phyloP scores from a whole-genome alignment of 2,113 vertebrate genomes.

The Ia io region DNA sequence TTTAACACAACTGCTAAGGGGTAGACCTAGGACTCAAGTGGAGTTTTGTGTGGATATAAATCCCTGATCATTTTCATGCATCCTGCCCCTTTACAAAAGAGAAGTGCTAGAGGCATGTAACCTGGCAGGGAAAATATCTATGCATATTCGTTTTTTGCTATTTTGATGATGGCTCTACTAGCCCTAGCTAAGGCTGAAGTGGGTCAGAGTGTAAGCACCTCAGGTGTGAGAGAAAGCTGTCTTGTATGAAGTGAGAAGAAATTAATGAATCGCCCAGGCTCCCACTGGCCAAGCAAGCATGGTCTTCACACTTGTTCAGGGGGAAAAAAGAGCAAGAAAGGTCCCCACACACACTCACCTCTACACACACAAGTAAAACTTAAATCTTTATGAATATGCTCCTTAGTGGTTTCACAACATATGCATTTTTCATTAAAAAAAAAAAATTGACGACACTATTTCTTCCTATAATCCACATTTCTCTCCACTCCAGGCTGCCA shows the following conservation, averaged over 20 bases:
- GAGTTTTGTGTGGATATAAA: background rate
- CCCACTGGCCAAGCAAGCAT: conserved; percentile 63
- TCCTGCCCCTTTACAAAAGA: background rate
- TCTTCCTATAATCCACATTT: conserved; percentile 33
- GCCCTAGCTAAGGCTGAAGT: background rate
- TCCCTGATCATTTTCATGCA: background rate
- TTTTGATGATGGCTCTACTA: background rate
- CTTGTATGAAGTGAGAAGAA: conserved; percentile 60
- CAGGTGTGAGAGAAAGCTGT: conserved; percentile 45
- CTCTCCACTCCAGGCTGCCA: conserved; percentile 47
- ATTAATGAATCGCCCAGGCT: conserved; percentile 73
- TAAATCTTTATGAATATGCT: background rate
- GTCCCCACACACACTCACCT: background rate
- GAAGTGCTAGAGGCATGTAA: background rate
- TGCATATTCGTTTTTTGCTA: background rate
- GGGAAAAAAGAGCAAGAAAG: conserved; percentile 23
- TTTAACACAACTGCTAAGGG: background rate
- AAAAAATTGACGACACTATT: conserved; percentile 41
- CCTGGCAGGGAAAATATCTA: background rate
- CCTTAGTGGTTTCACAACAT: background rate
- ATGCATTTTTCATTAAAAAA: conserved; percentile 8
- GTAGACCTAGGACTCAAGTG: background rate
- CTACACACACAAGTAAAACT: background rate
- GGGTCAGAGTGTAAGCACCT: background rate
- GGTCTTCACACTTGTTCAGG: conserved; percentile 48